Evolutionary conservation across 2,113 vertebrate species (phyloP).

Genomic region (Narcine bancroftii): DNA sequence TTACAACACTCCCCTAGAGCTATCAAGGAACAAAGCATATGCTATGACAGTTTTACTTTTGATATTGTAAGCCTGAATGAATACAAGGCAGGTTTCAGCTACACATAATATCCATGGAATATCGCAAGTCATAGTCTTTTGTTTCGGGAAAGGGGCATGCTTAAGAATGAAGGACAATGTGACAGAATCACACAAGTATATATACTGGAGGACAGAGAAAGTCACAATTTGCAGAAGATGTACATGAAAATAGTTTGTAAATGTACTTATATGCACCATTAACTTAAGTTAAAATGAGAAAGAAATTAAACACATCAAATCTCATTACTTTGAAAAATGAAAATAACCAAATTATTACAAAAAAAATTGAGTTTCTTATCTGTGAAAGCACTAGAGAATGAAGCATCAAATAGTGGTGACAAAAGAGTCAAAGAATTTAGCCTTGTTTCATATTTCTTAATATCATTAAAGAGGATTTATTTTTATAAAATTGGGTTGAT

Average conservation of each 20-base stretch:
- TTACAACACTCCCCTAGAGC: constrained; percentile 28
- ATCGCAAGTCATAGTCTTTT: background rate
- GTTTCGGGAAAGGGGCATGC: background rate
- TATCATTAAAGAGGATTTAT: background rate
- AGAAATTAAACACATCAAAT: background rate
- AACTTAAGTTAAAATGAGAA: background rate
- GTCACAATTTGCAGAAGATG: background rate
- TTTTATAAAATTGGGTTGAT: background rate
- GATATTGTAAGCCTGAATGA: background rate
- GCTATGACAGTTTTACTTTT: background rate
- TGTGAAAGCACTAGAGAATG: background rate
- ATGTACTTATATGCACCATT: background rate
- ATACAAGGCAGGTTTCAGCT: background rate
- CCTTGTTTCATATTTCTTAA: background rate
- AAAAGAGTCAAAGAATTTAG: background rate
- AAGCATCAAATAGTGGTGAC: background rate
- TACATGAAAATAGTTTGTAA: background rate
- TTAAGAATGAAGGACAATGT: background rate
- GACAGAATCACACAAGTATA: background rate
- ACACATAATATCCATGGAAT: background rate
- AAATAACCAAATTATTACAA: background rate
- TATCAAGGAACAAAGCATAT: constrained; percentile 17
- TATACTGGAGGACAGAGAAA: background rate
- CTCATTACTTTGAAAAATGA: background rate
- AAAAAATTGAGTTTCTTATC: background rate